Base-by-base conservation (phyloP, 2,797 vertebrate genomes). In the Ciconia nigra region DNA sequence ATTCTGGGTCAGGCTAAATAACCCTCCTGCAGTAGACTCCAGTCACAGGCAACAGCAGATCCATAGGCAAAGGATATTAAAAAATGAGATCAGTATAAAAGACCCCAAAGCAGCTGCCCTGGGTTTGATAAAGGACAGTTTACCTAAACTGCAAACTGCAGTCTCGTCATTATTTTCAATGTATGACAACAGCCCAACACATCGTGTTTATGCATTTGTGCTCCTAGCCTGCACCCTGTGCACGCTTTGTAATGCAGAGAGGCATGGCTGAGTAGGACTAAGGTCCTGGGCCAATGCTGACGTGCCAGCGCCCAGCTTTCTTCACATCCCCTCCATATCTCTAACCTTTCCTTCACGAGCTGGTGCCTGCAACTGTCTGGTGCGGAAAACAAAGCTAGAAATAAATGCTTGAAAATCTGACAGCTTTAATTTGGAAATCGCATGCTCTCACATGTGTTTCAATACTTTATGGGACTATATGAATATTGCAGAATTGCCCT, bases 241-340 rank as follows among this genome's bases (percentile, higher is more conserved):
- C 1, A 0, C 9, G 1, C 12, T 49, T 44, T 13, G 33, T 13
- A 52, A 41, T 0, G 7, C 54, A 29, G 24, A 2, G 8, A 47
- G 79, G 29, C 47, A 35, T 2, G 55, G 37, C 21, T 21, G 49
- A n/a, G 57, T 25, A 67, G 28, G n/a, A 58, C 26, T 42, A 22
- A 51, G 39, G 15, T 61, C 33, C 41, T 20, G 29, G 28, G 21
- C 17, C 24, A 52, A 3, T 7, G 20, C 7, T n/a, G 7, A 57
- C 3, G 1, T 70, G 28, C 12, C 51, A 61, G 25, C 11, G 13
- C 31, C 25, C 20, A 28, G 37, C 10, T 73, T 66, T 80, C 73
- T 42, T 55, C 28, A 83, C 1, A 1, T 57, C 3, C 20, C 20
- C 20, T 87, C 65, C 18, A 4, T 11, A 58, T 41, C 51, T 41